A percentile compares a stretch with the other conserved stretches of the same genome.
phyloP scores from a whole-genome alignment of 2,888 invertebrate species.

The Calephelis perditalis region DNA sequence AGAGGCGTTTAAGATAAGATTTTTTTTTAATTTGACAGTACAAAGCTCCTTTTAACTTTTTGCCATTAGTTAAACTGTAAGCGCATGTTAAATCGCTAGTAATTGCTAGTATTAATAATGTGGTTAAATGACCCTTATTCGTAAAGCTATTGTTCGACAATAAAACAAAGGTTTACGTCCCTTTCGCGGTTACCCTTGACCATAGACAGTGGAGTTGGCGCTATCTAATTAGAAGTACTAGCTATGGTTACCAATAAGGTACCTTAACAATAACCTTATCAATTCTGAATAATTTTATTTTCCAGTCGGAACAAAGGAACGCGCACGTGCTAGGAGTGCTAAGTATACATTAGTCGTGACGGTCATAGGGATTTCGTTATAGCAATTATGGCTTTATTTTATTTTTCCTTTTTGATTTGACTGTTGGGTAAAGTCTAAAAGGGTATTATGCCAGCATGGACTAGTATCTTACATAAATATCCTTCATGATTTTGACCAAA shows the following conservation, averaged over 20 bases:
- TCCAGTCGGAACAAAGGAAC: constrained; percentile 20
- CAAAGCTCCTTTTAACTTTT: no score
- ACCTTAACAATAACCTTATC: constrained; percentile 7
- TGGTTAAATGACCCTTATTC: neutral
- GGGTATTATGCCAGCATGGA: no score
- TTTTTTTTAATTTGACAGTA: no score
- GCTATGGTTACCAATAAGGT: constrained; percentile 21
- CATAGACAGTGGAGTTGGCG: constrained; percentile 43
- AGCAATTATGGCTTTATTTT: neutral
- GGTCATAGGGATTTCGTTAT: constrained; percentile 10
- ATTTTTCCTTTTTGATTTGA: no score
- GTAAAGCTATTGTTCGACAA: constrained; percentile 45
- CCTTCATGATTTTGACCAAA: no score
- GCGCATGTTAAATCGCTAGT: no score
- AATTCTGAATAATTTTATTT: constrained; percentile 15
- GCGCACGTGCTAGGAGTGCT: constrained; percentile 8
- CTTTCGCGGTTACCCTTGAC: constrained; percentile 51
- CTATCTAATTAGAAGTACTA: constrained; percentile 54
- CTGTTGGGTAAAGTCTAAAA: no score
- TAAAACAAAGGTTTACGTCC: constrained; percentile 28
- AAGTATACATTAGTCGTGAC: neutral
- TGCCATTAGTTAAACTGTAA: no score
- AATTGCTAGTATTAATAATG: no score
- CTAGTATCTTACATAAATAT: no score
- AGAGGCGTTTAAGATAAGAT: no score